Evolutionary conservation across 2,888 invertebrate species (phyloP).

Genomic region (Mystacides longicornis): DNA sequence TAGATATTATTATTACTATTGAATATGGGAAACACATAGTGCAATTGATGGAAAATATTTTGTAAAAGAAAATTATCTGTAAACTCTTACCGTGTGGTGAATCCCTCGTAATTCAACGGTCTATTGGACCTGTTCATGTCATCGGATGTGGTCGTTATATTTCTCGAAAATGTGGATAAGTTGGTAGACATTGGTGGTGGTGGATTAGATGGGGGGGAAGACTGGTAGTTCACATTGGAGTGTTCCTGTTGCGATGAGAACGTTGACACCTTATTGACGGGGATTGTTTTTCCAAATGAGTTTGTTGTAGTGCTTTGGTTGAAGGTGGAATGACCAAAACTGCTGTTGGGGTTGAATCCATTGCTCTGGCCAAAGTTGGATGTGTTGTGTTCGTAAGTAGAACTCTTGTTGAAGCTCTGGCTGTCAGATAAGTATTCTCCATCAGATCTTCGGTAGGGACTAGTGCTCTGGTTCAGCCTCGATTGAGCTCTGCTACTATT

Average conservation of each 20-base stretch:
- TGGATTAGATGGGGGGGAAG: slow-evolving; percentile 32
- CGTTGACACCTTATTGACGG: slow-evolving; percentile 12
- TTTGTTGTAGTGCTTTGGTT: slow-evolving; percentile 3
- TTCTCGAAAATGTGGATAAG: slow-evolving; percentile 22
- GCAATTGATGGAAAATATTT: too few relatives aligned
- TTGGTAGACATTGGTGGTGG: slow-evolving; percentile 32
- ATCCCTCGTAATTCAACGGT: slow-evolving; percentile 54
- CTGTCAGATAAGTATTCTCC: slow-evolving; percentile 33
- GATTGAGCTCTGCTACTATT: slow-evolving; percentile 7
- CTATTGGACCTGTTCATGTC: slow-evolving; percentile 15
- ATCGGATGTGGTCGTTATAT: slow-evolving; percentile 24
- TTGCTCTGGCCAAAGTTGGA: slow-evolving; percentile 30
- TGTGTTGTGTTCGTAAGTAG: slow-evolving; percentile 12
- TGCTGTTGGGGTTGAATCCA: neutral
- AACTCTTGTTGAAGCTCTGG: slow-evolving; percentile 21
- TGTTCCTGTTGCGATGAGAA: slow-evolving; percentile 20
- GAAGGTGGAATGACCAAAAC: slow-evolving; percentile 12
- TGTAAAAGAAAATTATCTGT: too few relatives aligned
- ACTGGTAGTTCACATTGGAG: slow-evolving; percentile 29
- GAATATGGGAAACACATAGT: too few relatives aligned
- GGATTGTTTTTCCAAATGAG: slow-evolving; percentile 27
- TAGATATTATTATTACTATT: too few relatives aligned
- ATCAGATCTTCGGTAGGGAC: slow-evolving; percentile 22
- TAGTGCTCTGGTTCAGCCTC: slow-evolving; percentile 10
- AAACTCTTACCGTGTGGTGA: slow-evolving; percentile 53